Evolutionary conservation across 2,888 invertebrate genomes (phyloP).

Genomic region (Sinelater perroti): DNA sequence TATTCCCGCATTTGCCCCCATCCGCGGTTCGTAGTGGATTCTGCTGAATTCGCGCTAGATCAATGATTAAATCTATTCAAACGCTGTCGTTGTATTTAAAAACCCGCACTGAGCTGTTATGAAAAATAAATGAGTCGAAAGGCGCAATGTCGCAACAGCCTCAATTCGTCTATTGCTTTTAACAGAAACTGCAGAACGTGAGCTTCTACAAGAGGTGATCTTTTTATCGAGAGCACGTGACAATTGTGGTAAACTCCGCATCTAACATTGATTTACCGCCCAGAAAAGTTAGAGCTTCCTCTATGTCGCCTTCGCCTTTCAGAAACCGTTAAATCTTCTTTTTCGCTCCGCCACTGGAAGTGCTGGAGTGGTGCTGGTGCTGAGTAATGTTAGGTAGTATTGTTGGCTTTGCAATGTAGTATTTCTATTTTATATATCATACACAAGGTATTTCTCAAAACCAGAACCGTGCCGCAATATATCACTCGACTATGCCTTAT

Average conservation of each 20-base stretch:
- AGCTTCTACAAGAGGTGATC: slow-evolving; percentile 14
- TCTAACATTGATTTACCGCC: slow-evolving; percentile 30
- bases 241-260: slow-evolving; percentile 23
- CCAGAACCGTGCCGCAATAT: too few species aligned
- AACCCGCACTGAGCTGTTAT: too few species aligned
- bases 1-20: background rate
- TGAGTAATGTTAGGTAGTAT: background rate
- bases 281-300: slow-evolving; percentile 16
- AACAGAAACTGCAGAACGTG: background rate
- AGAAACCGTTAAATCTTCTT: slow-evolving; percentile 20
- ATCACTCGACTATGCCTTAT: too few species aligned
- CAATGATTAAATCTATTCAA: too few species aligned
- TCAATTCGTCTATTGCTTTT: slow-evolving; percentile 1
- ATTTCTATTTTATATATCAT: too few species aligned
- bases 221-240: slow-evolving; percentile 24
- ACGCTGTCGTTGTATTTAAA: too few species aligned
- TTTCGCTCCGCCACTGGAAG: slow-evolving; percentile 15
- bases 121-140: too few species aligned
- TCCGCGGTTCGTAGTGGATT: too few species aligned
- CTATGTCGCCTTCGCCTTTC: slow-evolving; percentile 18
- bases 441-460: too few species aligned
- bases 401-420: background rate
- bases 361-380: background rate
- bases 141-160: background rate
- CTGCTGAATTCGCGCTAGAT: too few species aligned